Base-by-base conservation (phyloP, 2,113 vertebrate genomes). In the Percopsis transmontana region DNA sequence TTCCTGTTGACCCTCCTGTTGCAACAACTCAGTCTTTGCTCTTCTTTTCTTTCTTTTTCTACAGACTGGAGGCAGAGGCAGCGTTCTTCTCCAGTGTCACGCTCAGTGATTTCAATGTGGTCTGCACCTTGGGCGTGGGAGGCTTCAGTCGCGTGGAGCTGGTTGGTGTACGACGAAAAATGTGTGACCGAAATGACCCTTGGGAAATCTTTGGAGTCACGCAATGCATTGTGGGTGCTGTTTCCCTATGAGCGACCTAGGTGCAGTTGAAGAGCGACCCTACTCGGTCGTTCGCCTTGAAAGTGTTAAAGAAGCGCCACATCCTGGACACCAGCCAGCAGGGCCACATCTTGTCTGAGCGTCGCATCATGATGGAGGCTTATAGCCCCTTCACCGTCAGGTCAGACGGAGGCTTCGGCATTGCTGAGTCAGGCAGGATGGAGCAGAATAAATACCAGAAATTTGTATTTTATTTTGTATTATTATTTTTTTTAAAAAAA, bases 111-210 rank as follows among this genome's bases (percentile, higher is more conserved):
- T 75, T 92, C 62, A 74, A 54, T 1, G 62, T 85, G n/a, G 60
- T 91, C 75, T 86, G 85, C 64, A 91, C 89, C 7, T 82, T 93
- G 42, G 92, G 91, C 20, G 18, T 91, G 45, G 89, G 92, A 4
- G 90, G 91, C 19, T 93, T 92, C 80, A 92, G 91, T 2, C 88
- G 90, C 0, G 92, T 93, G 42, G 87, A 92, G 70, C 83, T 93
- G 89, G 90, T 92, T 62, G 67, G 78, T 50, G 0, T 1, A 1
- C 0, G 39, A 16, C 14, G 1, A 10, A 5, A 20, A 1, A 15
- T 5, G 2, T 20, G 2, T n/a, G 13, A 2, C 0, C 27, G 5
- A 33, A 4, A 33, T 0, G 27, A 33, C 1, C 27, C 27, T 33
- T 4, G 5, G 5, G 8, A 4, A 7, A 4, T 33, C 27, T 33